Percentiles rank a stretch among this genome's conserved stretches.
Conservation (phyloP, 2,888 invertebrate genomes). For the Drosophila fungiperda region DNA sequence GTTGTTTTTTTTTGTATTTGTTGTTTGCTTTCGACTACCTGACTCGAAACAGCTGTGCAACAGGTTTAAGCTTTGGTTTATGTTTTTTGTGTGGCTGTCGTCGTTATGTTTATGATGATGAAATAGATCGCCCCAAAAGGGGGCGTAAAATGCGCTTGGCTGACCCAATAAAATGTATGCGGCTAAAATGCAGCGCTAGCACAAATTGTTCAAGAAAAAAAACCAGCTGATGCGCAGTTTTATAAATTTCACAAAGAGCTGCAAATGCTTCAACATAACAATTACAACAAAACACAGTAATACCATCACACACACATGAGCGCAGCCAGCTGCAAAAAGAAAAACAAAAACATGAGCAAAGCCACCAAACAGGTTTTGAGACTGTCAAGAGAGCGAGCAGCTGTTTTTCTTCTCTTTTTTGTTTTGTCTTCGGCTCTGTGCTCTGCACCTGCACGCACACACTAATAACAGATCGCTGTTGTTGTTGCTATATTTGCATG, state of each 20-base stretch:
- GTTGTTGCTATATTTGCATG: slow-evolving; percentile 51
- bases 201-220: slow-evolving; percentile 21
- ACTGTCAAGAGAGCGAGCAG: slow-evolving; percentile 45
- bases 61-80: slow-evolving; percentile 38
- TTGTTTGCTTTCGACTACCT: slow-evolving; percentile 3
- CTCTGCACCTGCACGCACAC: slow-evolving; percentile 60
- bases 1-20: background rate
- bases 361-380: slow-evolving; percentile 65
- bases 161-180: slow-evolving; percentile 68
- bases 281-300: slow-evolving; percentile 25
- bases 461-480: slow-evolving; percentile 13
- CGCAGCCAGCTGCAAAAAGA: slow-evolving; percentile 72
- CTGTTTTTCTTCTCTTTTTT: slow-evolving; percentile 52
- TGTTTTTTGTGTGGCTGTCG: slow-evolving; percentile 7
- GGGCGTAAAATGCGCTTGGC: slow-evolving; percentile 45
- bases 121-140: slow-evolving; percentile 42
- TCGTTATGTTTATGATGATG: slow-evolving; percentile 39
- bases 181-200: slow-evolving; percentile 61
- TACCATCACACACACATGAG: slow-evolving; percentile 4
- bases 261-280: slow-evolving; percentile 51
- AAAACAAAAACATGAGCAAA: slow-evolving; percentile 74
- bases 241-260: slow-evolving; percentile 65
- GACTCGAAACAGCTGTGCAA: slow-evolving; percentile 53
- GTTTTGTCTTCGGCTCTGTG: slow-evolving; percentile 4
- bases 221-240: slow-evolving; percentile 75